Evolutionary conservation across 2,797 vertebrate species (phyloP).

Genomic region (Urocyon cinereoargenteus): DNA sequence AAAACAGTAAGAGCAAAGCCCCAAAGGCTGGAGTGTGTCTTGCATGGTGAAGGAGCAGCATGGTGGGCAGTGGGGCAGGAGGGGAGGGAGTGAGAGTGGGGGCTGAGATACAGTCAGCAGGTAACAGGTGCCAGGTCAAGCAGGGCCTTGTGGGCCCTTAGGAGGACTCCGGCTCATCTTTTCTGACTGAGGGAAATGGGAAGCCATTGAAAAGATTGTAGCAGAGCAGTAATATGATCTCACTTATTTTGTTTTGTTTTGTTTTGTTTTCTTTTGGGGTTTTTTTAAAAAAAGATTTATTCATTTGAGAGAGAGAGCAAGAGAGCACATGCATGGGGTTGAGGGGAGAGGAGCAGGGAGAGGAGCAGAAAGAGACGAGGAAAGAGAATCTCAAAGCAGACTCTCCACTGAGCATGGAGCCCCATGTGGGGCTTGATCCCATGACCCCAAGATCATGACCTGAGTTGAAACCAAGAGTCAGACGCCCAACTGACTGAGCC

Average conservation of each 20-base stretch:
- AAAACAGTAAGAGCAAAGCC: not conserved
- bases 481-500: not conserved
- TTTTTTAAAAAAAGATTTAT: not conserved
- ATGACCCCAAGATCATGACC: not conserved
- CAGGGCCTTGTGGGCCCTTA: not conserved
- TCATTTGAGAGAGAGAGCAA: not conserved
- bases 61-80: rapidly evolving
- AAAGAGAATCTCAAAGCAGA: not conserved
- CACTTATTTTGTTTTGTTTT: not conserved
- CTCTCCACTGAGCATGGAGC: not conserved
- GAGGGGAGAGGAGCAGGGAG: not conserved
- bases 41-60: too few species aligned
- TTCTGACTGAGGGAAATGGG: not conserved
- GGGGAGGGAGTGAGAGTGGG: too few species aligned
- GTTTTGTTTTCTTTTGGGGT: rapidly evolving
- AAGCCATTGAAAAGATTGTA: not conserved
- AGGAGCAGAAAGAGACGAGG: not conserved
- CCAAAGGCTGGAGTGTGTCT: not conserved
- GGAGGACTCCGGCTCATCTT: not conserved
- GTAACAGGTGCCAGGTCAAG: not conserved
- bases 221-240: not conserved
- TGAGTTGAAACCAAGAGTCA: not conserved
- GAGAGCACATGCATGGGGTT: not conserved
- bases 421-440: not conserved
- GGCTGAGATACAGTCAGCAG: not conserved